A percentile compares a stretch with the other conserved stretches of the same genome.
These are phyloP conservation scores for Miltochrista miniata DNA, from an alignment of 2,888 invertebrate genomes.

Conservation along the genomic window DNA sequence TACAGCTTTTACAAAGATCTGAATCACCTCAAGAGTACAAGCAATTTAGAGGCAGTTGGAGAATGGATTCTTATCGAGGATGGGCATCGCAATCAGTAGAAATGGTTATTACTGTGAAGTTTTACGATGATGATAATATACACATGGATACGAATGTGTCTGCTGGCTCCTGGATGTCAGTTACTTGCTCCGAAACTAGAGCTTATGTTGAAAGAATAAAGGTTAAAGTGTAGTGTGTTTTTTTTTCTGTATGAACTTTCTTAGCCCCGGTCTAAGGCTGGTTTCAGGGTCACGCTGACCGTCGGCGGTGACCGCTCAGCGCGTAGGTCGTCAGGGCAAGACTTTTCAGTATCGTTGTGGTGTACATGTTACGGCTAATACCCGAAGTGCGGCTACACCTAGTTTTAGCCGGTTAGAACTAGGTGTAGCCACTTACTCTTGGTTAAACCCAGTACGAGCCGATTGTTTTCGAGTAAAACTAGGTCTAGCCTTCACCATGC, in stretches of 20 bases:
- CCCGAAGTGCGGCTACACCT: too few species aligned
- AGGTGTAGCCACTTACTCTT: too few species aligned
- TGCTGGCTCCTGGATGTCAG: background rate
- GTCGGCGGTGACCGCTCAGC: too few species aligned
- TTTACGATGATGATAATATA: background rate
- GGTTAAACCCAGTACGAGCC: too few species aligned
- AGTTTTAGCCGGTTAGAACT: too few species aligned
- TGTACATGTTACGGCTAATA: too few species aligned
- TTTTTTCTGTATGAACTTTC: background rate
- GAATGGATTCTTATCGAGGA: background rate
- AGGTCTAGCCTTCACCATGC: too few species aligned
- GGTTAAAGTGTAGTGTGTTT: background rate
- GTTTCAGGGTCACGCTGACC: too few species aligned
- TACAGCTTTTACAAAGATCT: background rate
- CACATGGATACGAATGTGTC: background rate
- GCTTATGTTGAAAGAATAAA: background rate
- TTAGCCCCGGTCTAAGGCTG: too few species aligned
- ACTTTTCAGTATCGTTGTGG: too few species aligned
- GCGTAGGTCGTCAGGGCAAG: too few species aligned
- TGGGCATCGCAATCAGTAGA: background rate
- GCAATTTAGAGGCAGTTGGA: background rate
- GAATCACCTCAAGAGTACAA: background rate
- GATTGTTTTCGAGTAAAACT: too few species aligned
- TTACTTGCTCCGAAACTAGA: background rate
- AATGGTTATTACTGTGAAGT: background rate